Evolutionary conservation across 2,888 invertebrate species (phyloP).

Genomic region (Bhutanitis thaidina): DNA sequence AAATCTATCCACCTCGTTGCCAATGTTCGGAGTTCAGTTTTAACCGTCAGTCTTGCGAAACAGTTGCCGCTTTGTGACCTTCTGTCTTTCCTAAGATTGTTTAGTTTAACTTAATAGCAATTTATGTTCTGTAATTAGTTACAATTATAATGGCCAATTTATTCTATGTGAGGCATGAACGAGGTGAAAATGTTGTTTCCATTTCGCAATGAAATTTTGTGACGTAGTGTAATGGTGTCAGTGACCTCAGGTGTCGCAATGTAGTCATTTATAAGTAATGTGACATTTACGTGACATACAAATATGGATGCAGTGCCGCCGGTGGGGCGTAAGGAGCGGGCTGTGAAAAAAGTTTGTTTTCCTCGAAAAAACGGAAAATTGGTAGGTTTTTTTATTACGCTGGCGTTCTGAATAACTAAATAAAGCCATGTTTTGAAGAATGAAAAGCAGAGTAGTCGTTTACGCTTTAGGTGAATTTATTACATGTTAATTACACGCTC

Average conservation of each 20-base stretch:
- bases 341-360: conserved; percentile 15
- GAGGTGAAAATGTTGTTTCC: not conserved
- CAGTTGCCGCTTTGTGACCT: conserved; percentile 47
- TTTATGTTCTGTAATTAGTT: not conserved
- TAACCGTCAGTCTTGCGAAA: conserved; percentile 67
- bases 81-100: conserved; percentile 27
- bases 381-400: conserved; percentile 5
- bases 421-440: too few species aligned
- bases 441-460: too few species aligned
- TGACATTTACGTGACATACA: not conserved
- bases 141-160: conserved; percentile 2
- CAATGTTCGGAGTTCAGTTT: conserved; percentile 55
- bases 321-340: not conserved
- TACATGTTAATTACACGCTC: too few species aligned
- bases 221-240: conserved; percentile 6
- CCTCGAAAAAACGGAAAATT: not conserved
- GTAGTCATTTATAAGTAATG: conserved; percentile 1
- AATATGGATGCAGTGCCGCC: conserved; percentile 18
- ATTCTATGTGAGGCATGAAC: not conserved
- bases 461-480: too few species aligned
- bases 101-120: not conserved
- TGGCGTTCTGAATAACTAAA: too few species aligned
- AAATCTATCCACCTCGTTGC: conserved; percentile 59
- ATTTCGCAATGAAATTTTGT: conserved; percentile 8
- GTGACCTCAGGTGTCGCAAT: not conserved